Conservation (phyloP, 2,797 vertebrate genomes). For the Apogon hyalosoma region DNA sequence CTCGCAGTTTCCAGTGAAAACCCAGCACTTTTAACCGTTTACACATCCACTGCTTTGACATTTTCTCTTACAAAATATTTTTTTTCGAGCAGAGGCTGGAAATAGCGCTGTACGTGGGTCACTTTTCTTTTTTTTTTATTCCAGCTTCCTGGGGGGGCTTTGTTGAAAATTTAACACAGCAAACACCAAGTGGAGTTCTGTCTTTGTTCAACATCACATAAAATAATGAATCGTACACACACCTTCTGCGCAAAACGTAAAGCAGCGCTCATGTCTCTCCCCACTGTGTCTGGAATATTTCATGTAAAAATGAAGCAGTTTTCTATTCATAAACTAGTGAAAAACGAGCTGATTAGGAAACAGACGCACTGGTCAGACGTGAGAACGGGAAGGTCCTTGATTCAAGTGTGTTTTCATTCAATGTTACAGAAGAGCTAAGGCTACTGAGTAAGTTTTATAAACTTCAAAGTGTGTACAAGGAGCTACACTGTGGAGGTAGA, state of each 20-base stretch:
- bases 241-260: neutral
- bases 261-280: no score
- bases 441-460: constrained; percentile 24
- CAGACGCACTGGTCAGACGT: neutral
- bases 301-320: constrained; percentile 20
- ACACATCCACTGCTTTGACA: constrained; percentile 12
- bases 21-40: neutral
- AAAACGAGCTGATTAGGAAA: constrained; percentile 15
- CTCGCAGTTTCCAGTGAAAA: constrained; percentile 15
- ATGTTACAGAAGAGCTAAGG: constrained; percentile 5
- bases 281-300: neutral
- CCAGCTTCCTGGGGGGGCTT: constrained; percentile 14
- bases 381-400: neutral
- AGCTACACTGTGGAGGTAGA: constrained; percentile 57
- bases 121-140: neutral
- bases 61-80: constrained; percentile 1
- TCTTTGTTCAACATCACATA: constrained; percentile 29
- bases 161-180: constrained; percentile 29
- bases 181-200: constrained; percentile 49
- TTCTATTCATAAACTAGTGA: no score
- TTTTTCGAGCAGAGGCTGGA: neutral
- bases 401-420: constrained; percentile 1
- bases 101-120: neutral
- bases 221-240: constrained; percentile 9
- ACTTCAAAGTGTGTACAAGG: constrained; percentile 7